Percentiles rank a stretch among this genome's conserved stretches.
phyloP scores from a whole-genome alignment of 2,888 invertebrate species.

The Sthenelais limicola region DNA sequence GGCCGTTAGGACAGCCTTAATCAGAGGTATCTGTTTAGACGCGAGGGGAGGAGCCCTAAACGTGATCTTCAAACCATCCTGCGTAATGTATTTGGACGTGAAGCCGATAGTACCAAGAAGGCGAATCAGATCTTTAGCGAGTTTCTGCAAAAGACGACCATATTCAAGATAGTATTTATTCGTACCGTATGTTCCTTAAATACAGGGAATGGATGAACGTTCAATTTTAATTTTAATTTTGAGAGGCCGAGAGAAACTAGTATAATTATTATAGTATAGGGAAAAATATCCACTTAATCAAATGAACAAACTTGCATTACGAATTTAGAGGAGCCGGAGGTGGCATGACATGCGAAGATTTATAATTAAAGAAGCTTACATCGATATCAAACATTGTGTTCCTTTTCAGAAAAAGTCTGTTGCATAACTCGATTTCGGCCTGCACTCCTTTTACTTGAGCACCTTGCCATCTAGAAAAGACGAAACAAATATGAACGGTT shows the following conservation, averaged over 20 bases:
- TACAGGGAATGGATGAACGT: not conserved
- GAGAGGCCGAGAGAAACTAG: not conserved
- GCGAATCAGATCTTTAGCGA: conserved; percentile 63
- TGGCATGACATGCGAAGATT: too few species aligned
- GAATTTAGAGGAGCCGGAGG: not conserved
- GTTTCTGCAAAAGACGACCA: conserved; percentile 59
- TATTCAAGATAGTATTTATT: too few species aligned
- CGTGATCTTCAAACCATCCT: conserved; percentile 43
- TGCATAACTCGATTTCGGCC: conserved; percentile 61
- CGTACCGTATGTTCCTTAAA: not conserved
- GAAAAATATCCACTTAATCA: not conserved
- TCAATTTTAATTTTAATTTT: not conserved
- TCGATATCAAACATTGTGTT: conserved; percentile 67
- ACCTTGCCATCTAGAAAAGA: conserved; percentile 60
- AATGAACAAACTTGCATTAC: not conserved
- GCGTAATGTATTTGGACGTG: not conserved
- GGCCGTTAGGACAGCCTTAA: conserved; percentile 60
- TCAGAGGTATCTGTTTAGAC: conserved; percentile 53
- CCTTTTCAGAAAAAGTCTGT: conserved; percentile 63
- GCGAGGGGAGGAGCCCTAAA: not conserved
- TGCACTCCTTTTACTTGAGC: conserved; percentile 56
- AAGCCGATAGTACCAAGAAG: conserved; percentile 64
- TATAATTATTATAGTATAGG: not conserved
- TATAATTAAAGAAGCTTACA: conserved; percentile 52
- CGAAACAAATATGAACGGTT: not conserved